Evolutionary conservation across 1,140 invertebrate genomes (phyloP).

Genomic region (Bombus impatiens): DNA sequence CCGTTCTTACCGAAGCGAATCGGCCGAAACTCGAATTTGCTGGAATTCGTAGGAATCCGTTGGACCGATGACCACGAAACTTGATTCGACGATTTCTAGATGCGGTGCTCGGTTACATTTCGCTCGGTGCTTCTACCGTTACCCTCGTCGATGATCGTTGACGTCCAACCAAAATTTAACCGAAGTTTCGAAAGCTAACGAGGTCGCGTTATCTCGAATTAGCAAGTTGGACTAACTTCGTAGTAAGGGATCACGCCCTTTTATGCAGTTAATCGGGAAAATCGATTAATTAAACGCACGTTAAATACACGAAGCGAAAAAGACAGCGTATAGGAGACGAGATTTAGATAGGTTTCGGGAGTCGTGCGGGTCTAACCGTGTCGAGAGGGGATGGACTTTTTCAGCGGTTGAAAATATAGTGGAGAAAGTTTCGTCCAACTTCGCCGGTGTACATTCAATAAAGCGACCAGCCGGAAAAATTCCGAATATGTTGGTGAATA

Average conservation of each 20-base stretch:
- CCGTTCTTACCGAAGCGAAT: background rate
- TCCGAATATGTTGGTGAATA: conserved; percentile 47
- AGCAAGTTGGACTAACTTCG: too few species aligned
- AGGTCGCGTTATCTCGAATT: too few species aligned
- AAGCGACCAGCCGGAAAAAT: conserved; percentile 43
- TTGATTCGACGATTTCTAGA: background rate
- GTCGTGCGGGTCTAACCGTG: background rate
- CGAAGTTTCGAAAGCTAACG: too few species aligned
- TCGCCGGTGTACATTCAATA: conserved; percentile 39
- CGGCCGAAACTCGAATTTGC: conserved; percentile 38
- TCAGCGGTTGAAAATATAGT: conserved; percentile 35
- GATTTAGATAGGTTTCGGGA: conserved; percentile 16
- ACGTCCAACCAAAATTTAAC: too few species aligned
- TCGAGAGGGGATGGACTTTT: background rate
- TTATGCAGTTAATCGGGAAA: background rate
- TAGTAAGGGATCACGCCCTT: too few species aligned
- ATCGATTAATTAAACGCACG: background rate
- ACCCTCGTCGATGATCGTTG: too few species aligned
- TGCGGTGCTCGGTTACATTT: conserved; percentile 9
- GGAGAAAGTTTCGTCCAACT: conserved; percentile 52
- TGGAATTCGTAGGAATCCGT: conserved; percentile 5
- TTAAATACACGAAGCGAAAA: background rate
- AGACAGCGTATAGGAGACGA: background rate
- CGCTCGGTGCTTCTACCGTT: too few species aligned
- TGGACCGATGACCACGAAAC: conserved; percentile 23